Conservation (phyloP, 2,888 invertebrate species). For the Dynastes grantii region DNA sequence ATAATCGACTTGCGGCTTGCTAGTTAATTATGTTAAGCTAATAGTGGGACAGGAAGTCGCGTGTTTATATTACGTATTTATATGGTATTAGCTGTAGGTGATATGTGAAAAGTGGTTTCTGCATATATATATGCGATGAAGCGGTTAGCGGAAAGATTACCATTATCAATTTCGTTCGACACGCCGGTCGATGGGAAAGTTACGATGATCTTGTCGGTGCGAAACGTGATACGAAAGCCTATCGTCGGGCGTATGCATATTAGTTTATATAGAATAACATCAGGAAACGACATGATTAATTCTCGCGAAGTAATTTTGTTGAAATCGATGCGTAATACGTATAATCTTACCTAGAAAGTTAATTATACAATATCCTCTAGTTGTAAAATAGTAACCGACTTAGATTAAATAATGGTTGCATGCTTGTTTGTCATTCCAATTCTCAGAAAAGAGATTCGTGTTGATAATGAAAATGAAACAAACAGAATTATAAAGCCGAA, state of each 20-base stretch:
- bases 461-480: too few species aligned
- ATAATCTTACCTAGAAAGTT: constrained; percentile 23
- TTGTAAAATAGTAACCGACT: background rate
- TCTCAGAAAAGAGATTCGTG: too few species aligned
- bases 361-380: constrained; percentile 6
- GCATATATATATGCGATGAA: background rate
- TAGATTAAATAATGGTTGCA: too few species aligned
- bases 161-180: constrained; percentile 10
- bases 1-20: constrained; percentile 16
- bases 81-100: constrained; percentile 5
- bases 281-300: constrained; percentile 5
- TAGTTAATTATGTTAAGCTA: constrained; percentile 32
- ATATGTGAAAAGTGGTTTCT: background rate
- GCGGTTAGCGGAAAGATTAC: background rate
- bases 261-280: constrained; percentile 18
- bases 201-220: background rate
- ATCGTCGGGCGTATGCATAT: background rate
- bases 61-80: constrained; percentile 10
- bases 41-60: constrained; percentile 44
- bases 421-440: too few species aligned
- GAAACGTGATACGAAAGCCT: constrained; percentile 3
- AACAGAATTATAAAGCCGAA: too few species aligned
- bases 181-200: constrained; percentile 6
- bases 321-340: constrained; percentile 4
- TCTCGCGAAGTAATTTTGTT: constrained; percentile 9